Evolutionary conservation across 92 coral and sea anemone genomes (phyloP), one percentile per base, ranked within the genome.

Genomic region (Porites divaricata): DNA sequence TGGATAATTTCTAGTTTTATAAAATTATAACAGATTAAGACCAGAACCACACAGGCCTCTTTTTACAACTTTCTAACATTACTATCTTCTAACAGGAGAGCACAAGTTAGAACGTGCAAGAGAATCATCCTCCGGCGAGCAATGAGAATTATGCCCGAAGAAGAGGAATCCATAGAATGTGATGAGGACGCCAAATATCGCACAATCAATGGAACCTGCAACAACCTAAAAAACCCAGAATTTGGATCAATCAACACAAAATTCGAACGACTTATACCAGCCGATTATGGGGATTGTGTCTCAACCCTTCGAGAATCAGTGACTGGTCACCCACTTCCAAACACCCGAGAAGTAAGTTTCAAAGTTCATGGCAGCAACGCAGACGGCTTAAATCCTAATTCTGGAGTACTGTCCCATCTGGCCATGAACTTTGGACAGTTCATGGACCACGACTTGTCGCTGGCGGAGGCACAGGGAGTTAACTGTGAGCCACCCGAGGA

Each of bases 361-460:
- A 6, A 1, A 6, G 64, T 85, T 13, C 83, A 77, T 24, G 69
- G 83, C 54, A 81, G 79, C 68, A 74, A 89, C 17, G 88, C 68
- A 22, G 80, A 67, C 22, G 26, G 80, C 69, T 8, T 67, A 50
- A 53, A 65, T 63, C 88, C 88, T 15, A 28, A 24, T 5, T 81
- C 89, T 28, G 45, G n/a, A 0, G 56, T 61, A 28, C 64, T 87
- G 26, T 75, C 88, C 23, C 90, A 90, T 69, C 72, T 93, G 91
- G 65, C 84, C 54, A 93, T 93, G 96, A 88, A 80, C 76, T 93
- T 86, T 86, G 96, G 92, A 6, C 96, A 93, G 81, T 90, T 90
- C 54, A 20, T 93, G 67, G 96, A 93, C 53, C 96, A 93, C 50
- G 96, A 93, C 66, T 23, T 93, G 9, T 87, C 96, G 45, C 89